Base-by-base conservation (phyloP, 2,797 vertebrate genomes). In the Pseudomugil gertrudae region DNA sequence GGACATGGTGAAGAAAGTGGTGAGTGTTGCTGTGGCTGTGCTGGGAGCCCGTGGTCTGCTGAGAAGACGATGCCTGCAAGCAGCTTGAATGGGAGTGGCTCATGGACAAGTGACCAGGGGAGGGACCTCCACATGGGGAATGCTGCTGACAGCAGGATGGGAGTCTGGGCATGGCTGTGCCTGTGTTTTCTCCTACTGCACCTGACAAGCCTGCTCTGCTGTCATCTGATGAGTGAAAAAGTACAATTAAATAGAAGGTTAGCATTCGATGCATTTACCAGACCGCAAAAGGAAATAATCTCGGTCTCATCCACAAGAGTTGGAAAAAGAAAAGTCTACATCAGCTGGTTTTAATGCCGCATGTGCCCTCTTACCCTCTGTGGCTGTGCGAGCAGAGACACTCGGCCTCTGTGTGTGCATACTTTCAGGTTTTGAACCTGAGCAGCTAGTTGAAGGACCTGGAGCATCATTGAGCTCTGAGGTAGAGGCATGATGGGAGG, bases 101-200 rank as follows among this genome's bases (percentile, higher is more conserved):
- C 83, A 98, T 80, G 0, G 94, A 83, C 74, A 97, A 94, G 83
- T 96, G 96, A 84, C 87, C 93, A 63, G 96, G 95, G 26, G 97
- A 94, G 26, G 96, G 94, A 62, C 96, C 95, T 76, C 95, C 93
- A 61, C 98, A 99, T 0, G 98, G 96, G 3, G 98, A 98, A 89
- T 99, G 98, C 90, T 99, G 97, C 59, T 97, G 97, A 85, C 98
- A 99, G 92, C 98, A 99, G 0, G 98, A 98, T 3, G 97, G 98
- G 36, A 99, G 93, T 70, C 98, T 92, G 63, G 98, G 98, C 97
- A 99, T 95, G 61, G 97, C 95, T 0, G 95, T 90, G 74, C 96
- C 95, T 7, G 95, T 90, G 30, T 89, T 87, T 76, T 98, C 97
- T 75, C 92, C 94, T 56, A 90, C 76, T 0, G 93, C 76, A 57